Evolutionary conservation across 2,888 invertebrate species (phyloP).

Genomic region (Euclidia mi): DNA sequence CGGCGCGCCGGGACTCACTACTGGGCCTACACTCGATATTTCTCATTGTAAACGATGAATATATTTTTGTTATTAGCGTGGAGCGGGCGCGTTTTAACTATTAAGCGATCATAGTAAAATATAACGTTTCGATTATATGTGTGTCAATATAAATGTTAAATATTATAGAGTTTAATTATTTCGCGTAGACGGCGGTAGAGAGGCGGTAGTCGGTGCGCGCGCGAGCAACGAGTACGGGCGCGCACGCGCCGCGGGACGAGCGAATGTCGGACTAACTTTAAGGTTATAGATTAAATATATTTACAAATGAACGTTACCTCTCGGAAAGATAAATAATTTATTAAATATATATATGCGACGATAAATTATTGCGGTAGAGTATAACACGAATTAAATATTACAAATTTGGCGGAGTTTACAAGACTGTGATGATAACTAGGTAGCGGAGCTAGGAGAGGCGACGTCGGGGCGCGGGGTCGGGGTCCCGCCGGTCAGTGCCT

Average conservation of each 20-base stretch:
- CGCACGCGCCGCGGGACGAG: neutral
- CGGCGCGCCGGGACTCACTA: neutral
- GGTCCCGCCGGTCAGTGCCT: constrained; percentile 45
- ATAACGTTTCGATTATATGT: constrained; percentile 38
- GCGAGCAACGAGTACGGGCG: neutral
- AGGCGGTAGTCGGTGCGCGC: neutral
- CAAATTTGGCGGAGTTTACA: constrained; percentile 38
- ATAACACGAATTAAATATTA: constrained; percentile 39
- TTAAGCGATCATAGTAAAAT: constrained; percentile 33
- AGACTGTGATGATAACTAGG: constrained; percentile 57
- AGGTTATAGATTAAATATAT: constrained; percentile 50
- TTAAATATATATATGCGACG: constrained; percentile 5
- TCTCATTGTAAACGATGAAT: constrained; percentile 38
- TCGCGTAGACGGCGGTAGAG: constrained; percentile 5
- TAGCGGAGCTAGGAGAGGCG: constrained; percentile 11
- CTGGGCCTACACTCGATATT: constrained; percentile 38
- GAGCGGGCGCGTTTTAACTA: constrained; percentile 32
- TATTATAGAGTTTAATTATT: constrained; percentile 51
- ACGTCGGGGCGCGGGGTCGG: constrained; percentile 16
- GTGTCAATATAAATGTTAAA: constrained; percentile 60
- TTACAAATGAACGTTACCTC: constrained; percentile 57
- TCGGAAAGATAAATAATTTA: constrained; percentile 33
- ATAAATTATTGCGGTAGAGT: constrained; percentile 22
- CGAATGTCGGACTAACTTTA: constrained; percentile 38
- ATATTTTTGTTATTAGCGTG: constrained; percentile 59